A percentile compares a stretch with the other conserved stretches of the same genome.
Evolutionary conservation across 2,113 vertebrate genomes (phyloP).

Genomic region (Formicarius rufipectus): DNA sequence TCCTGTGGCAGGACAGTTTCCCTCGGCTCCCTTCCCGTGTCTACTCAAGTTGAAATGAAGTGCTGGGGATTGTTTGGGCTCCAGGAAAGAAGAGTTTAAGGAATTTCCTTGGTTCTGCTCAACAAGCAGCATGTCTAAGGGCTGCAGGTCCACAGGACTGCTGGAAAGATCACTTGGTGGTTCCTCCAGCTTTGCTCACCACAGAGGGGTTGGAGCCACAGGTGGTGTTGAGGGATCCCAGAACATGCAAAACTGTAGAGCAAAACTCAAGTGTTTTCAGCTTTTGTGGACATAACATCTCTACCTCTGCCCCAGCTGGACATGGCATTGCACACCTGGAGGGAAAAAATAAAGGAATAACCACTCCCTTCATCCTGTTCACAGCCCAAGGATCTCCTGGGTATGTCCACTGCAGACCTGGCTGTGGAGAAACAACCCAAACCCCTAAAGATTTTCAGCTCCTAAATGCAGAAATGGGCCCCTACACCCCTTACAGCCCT

Average conservation of each 20-base stretch:
- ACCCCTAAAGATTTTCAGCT: background rate
- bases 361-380: background rate
- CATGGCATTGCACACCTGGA: background rate
- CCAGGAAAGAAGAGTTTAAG: background rate
- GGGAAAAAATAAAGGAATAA: background rate
- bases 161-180: background rate
- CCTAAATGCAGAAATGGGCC: background rate
- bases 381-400: fast-evolving
- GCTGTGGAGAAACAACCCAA: background rate
- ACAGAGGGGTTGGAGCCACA: background rate
- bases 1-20: fast-evolving
- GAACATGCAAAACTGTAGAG: background rate
- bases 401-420: background rate
- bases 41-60: background rate
- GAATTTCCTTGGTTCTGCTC: background rate
- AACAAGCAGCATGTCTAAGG: background rate
- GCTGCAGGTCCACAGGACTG: no score
- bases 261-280: background rate
- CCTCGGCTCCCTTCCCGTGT: background rate
- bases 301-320: background rate
- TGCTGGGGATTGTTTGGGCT: background rate
- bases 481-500: background rate
- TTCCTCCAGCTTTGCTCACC: background rate
- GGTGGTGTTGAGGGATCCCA: background rate
- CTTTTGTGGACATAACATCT: background rate